phyloP scores from a whole-genome alignment of 1,140 invertebrate species.

The Copidosoma floridanum region DNA sequence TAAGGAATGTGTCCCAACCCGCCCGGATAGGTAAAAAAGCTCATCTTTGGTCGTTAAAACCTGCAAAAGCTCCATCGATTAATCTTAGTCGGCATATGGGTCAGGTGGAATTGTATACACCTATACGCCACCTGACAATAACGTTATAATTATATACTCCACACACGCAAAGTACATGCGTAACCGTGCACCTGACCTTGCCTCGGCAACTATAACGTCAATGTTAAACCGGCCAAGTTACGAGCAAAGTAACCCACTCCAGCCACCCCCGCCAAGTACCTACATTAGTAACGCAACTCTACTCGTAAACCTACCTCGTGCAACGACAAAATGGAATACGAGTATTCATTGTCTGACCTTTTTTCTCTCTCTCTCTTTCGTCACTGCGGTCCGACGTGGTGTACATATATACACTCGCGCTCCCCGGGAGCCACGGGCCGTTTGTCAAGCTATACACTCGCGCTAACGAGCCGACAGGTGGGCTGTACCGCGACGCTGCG shows the following conservation, averaged over 20 bases:
- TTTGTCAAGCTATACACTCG: slow-evolving; percentile 21
- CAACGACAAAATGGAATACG: no score
- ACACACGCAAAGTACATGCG: no score
- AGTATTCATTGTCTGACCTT: background rate
- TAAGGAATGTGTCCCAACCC: no score
- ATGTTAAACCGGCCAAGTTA: background rate
- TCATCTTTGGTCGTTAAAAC: no score
- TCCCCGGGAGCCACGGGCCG: no score
- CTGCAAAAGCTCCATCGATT: no score
- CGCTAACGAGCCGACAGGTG: slow-evolving; percentile 18
- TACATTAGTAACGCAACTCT: background rate
- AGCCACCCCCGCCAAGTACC: no score
- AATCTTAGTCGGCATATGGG: no score
- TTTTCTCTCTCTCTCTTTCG: background rate
- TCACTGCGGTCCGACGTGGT: background rate
- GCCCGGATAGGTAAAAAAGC: no score
- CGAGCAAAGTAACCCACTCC: background rate
- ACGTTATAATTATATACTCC: no score
- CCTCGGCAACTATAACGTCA: background rate
- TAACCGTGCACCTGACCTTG: slow-evolving; percentile 16
- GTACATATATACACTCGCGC: background rate
- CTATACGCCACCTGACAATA: no score
- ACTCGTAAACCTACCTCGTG: background rate
- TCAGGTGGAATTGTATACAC: no score
- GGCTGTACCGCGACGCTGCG: background rate